Evolutionary conservation across 2,113 vertebrate genomes (phyloP).

Genomic region (Aphyosemion australe): DNA sequence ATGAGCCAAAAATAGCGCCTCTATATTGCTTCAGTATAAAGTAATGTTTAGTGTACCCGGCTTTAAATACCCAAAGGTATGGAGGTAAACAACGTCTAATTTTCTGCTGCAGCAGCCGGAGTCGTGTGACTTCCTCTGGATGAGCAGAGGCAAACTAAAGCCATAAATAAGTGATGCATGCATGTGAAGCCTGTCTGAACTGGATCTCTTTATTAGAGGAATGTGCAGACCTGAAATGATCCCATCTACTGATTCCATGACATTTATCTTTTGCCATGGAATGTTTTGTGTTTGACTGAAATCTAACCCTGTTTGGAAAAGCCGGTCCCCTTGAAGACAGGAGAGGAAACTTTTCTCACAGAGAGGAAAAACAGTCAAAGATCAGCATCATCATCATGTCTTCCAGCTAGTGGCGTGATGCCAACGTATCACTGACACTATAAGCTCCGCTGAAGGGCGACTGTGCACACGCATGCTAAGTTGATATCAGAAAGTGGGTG

Average conservation of each 20-base stretch:
- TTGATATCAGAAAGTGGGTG: slow-evolving; percentile 26
- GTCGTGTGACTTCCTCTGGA: not conserved
- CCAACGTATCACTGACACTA: slow-evolving; percentile 12
- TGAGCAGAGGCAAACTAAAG: too few relatives aligned
- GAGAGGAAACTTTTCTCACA: not conserved
- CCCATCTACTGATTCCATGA: too few relatives aligned
- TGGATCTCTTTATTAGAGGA: too few relatives aligned
- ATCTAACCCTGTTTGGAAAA: not conserved
- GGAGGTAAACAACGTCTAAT: too few relatives aligned
- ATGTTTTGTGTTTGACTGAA: not conserved
- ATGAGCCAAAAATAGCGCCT: not conserved
- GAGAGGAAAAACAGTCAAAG: not conserved
- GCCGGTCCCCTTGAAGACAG: not conserved
- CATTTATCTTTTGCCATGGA: not conserved
- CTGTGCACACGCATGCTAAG: slow-evolving; percentile 51
- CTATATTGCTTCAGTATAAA: not conserved
- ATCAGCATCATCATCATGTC: not conserved
- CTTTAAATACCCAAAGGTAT: not conserved
- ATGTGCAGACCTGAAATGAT: too few relatives aligned
- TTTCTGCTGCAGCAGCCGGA: too few relatives aligned
- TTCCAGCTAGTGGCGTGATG: slow-evolving; percentile 1
- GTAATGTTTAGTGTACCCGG: not conserved
- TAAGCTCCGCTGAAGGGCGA: slow-evolving; percentile 34
- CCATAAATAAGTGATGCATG: too few relatives aligned
- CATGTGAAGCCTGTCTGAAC: too few relatives aligned